Evolutionary conservation across 2,113 vertebrate genomes (phyloP).

Genomic region (Ardeotis arabs): DNA sequence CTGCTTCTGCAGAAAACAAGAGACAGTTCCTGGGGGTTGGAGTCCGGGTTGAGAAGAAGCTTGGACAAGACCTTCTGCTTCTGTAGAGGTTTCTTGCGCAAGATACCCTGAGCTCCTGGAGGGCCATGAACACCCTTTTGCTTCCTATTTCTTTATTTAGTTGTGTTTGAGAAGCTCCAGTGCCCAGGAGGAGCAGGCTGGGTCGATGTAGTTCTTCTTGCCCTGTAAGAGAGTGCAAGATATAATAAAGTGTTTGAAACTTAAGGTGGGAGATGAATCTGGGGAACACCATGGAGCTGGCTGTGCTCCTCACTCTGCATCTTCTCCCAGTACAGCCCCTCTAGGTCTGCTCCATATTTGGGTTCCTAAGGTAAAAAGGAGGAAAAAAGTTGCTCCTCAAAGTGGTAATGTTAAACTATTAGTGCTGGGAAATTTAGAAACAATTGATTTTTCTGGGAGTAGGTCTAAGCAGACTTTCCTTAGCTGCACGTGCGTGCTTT

Average conservation of each 20-base stretch:
- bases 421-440: neutral
- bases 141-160: neutral
- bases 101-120: neutral
- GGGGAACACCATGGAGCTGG: neutral
- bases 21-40: neutral
- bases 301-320: neutral
- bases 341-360: neutral
- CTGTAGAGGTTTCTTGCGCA: neutral
- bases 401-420: neutral
- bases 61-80: neutral
- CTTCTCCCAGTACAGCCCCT: neutral
- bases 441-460: neutral
- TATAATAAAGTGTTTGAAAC: neutral
- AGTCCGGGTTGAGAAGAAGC: neutral
- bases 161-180: neutral
- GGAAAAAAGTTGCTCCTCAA: neutral
- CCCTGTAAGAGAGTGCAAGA: neutral
- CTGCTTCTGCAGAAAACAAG: slow-evolving; percentile 18
- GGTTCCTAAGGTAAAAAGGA: neutral
- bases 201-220: neutral
- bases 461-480: neutral
- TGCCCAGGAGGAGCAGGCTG: neutral
- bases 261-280: neutral
- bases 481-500: neutral
- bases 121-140: neutral